Conservation (phyloP, 2,113 vertebrate genomes). For the Rhagologus leucostigma region DNA sequence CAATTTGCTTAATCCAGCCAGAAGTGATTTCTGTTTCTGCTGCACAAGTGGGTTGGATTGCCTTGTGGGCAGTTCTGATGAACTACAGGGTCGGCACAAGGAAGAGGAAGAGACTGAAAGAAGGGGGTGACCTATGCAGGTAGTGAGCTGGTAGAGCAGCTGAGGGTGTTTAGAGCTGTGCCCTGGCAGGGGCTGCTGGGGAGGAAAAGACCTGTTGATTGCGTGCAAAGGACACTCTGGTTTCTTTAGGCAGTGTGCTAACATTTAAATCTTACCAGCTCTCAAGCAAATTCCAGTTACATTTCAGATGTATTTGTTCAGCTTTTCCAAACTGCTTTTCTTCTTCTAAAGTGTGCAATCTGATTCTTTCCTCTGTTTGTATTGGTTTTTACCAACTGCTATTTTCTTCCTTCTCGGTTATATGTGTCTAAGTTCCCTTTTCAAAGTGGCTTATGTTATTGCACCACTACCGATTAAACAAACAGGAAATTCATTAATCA, state of each 20-base stretch:
- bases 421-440: not conserved
- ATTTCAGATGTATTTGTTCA: not conserved
- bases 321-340: not conserved
- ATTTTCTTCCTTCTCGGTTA: not conserved
- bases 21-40: not conserved
- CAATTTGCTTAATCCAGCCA: not conserved
- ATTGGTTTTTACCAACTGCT: not conserved
- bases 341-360: not conserved
- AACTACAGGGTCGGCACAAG: not conserved
- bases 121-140: not conserved
- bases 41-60: not conserved
- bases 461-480: not conserved
- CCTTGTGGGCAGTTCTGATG: not conserved
- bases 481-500: not conserved
- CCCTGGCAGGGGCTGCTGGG: not conserved
- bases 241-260: not conserved
- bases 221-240: not conserved
- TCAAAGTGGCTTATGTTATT: not conserved
- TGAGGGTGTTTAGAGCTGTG: not conserved
- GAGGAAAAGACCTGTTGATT: not conserved
- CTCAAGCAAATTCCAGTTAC: not conserved
- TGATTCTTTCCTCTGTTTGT: not conserved
- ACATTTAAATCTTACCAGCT: not conserved
- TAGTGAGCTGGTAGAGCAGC: not conserved
- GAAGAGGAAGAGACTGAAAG: not conserved